Evolutionary conservation across 2,797 vertebrate genomes (phyloP).

Genomic region (Gymnoscopelus braueri): DNA sequence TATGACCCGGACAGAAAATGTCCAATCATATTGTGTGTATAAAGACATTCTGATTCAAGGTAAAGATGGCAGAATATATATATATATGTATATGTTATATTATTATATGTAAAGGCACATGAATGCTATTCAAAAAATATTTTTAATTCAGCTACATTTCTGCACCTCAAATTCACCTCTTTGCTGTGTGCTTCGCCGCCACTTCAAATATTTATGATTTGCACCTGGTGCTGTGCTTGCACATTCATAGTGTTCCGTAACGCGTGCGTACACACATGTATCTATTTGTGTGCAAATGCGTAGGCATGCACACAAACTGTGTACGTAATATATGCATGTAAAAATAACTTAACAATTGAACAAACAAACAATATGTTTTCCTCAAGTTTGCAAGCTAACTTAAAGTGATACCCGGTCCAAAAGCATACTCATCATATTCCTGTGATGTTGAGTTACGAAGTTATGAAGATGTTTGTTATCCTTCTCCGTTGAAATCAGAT

Average conservation of each 20-base stretch:
- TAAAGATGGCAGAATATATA: constrained; percentile 13
- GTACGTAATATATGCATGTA: not conserved
- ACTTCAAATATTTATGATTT: constrained; percentile 66
- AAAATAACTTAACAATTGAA: no score
- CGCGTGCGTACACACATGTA: not conserved
- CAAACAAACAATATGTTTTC: no score
- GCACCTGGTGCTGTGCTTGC: constrained; percentile 66
- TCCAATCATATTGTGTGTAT: constrained; percentile 4
- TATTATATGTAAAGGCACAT: not conserved
- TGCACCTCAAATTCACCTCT: constrained; percentile 50
- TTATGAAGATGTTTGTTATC: no score
- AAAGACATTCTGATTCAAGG: constrained; percentile 18
- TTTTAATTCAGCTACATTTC: constrained; percentile 34
- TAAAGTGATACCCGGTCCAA: no score
- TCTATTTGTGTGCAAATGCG: not conserved
- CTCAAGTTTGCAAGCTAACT: no score
- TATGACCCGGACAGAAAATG: constrained; percentile 28
- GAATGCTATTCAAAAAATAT: constrained; percentile 43
- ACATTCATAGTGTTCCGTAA: constrained; percentile 36
- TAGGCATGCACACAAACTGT: not conserved
- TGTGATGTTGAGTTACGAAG: no score
- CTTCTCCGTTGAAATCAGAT: no score
- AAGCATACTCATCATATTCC: no score
- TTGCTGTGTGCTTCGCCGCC: constrained; percentile 44
- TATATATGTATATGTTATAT: not conserved